Evolutionary conservation across 2,888 invertebrate species (phyloP).

Genomic region (Pegoplata infirma): DNA sequence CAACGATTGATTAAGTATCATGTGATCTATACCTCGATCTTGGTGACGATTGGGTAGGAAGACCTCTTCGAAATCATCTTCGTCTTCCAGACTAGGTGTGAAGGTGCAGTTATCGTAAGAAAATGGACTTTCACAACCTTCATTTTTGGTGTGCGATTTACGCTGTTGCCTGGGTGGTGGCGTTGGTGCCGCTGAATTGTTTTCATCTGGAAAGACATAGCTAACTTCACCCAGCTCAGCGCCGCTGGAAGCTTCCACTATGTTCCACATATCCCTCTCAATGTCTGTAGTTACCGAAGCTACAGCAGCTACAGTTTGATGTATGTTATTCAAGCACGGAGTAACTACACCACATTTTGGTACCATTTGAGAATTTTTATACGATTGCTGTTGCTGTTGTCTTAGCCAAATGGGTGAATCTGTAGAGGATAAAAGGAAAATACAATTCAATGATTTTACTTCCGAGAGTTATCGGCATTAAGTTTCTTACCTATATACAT

Average conservation of each 20-base stretch:
- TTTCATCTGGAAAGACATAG: conserved; percentile 67
- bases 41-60: conserved; percentile 67
- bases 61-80: conserved; percentile 73
- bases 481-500: conserved; percentile 79
- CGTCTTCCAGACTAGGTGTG: conserved; percentile 70
- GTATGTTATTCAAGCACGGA: conserved; percentile 74
- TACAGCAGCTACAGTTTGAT: conserved; percentile 77
- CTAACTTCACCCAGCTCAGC: conserved; percentile 73
- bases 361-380: conserved; percentile 70
- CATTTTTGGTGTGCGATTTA: conserved; percentile 43
- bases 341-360: conserved; percentile 70
- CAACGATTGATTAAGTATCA: conserved; percentile 66
- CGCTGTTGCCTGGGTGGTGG: conserved; percentile 61
- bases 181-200: conserved; percentile 61
- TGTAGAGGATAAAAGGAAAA: conserved; percentile 52
- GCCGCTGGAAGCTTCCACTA: conserved; percentile 78
- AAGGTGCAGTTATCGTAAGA: conserved; percentile 75
- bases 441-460: not conserved
- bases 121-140: conserved; percentile 69
- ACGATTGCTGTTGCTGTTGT: conserved; percentile 77
- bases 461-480: not conserved
- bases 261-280: conserved; percentile 79
- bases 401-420: conserved; percentile 83
- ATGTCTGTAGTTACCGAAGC: conserved; percentile 77
- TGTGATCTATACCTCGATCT: conserved; percentile 65